A percentile compares a stretch with the other conserved stretches of the same genome.
Evolutionary conservation across 2,113 vertebrate species (phyloP).

Genomic region (Gadus macrocephalus): DNA sequence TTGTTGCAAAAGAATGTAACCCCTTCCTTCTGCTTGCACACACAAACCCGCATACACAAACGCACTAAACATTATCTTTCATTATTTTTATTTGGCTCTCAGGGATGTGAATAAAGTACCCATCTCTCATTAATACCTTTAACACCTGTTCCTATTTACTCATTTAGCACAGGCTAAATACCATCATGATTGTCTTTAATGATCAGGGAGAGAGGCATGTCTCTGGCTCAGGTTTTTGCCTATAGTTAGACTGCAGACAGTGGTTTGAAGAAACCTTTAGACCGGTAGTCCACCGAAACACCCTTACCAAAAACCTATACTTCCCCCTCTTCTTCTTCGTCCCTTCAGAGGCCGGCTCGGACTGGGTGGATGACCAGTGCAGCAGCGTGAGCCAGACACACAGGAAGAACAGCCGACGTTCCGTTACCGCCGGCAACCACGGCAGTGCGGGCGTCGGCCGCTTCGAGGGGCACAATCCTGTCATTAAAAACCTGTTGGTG

Average conservation of each 20-base stretch:
- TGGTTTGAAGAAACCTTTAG: neutral
- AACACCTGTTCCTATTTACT: too few relatives aligned
- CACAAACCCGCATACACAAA: neutral
- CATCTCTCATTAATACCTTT: too few relatives aligned
- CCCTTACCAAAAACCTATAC: neutral
- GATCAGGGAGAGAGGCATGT: too few relatives aligned
- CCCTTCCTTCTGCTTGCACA: neutral
- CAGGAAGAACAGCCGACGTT: slow-evolving; percentile 20
- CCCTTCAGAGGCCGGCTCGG: slow-evolving; percentile 56
- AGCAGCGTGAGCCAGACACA: slow-evolving; percentile 40
- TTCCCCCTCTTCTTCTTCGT: neutral
- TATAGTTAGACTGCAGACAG: too few relatives aligned
- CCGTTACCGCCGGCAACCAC: slow-evolving; percentile 2
- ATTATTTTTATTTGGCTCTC: too few relatives aligned
- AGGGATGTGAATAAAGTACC: too few relatives aligned
- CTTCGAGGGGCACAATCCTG: slow-evolving; percentile 43
- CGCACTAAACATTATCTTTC: neutral
- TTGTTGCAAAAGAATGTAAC: neutral
- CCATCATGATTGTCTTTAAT: too few relatives aligned
- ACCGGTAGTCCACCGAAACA: neutral
- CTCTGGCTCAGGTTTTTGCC: too few relatives aligned
- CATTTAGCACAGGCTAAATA: too few relatives aligned
- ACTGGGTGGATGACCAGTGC: slow-evolving; percentile 56
- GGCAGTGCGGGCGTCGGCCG: slow-evolving; percentile 15
- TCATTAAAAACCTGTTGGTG: slow-evolving; percentile 61